These are phyloP conservation scores for Lepilemur septentrionalis DNA, from an alignment of 2,797 vertebrate species.

Conservation along the genomic window DNA sequence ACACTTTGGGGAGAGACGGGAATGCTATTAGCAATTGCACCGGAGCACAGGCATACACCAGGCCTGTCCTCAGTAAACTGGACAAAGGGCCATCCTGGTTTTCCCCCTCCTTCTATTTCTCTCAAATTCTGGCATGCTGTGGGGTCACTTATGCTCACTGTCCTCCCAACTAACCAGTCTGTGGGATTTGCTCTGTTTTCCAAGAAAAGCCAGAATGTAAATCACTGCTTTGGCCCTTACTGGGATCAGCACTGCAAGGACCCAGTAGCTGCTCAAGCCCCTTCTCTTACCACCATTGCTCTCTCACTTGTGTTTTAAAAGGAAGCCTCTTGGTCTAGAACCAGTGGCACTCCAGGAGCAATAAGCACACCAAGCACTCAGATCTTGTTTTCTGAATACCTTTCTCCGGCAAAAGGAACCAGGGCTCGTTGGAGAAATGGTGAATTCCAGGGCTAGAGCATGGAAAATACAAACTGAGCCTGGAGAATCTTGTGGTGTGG, in stretches of 20 bases:
- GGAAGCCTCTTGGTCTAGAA: neutral
- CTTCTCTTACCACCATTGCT: neutral
- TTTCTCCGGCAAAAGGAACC: neutral
- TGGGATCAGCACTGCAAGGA: neutral
- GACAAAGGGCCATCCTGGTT: neutral
- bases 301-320: neutral
- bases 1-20: neutral
- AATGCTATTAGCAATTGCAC: neutral
- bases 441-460: neutral
- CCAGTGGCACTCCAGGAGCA: neutral
- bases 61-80: neutral
- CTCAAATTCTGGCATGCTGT: neutral
- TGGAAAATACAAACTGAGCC: neutral
- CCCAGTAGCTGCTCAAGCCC: accelerated
- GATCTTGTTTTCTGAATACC: neutral
- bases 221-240: neutral
- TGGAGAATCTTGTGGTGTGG: neutral
- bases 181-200: neutral
- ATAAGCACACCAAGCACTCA: too few relatives aligned
- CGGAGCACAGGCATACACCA: neutral
- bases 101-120: neutral
- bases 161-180: neutral
- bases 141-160: neutral
- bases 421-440: neutral
- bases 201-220: neutral